Evolutionary conservation across 1,140 invertebrate genomes (phyloP), one percentile per base, ranked within the genome.

Genomic region (Eueides isabella): DNA sequence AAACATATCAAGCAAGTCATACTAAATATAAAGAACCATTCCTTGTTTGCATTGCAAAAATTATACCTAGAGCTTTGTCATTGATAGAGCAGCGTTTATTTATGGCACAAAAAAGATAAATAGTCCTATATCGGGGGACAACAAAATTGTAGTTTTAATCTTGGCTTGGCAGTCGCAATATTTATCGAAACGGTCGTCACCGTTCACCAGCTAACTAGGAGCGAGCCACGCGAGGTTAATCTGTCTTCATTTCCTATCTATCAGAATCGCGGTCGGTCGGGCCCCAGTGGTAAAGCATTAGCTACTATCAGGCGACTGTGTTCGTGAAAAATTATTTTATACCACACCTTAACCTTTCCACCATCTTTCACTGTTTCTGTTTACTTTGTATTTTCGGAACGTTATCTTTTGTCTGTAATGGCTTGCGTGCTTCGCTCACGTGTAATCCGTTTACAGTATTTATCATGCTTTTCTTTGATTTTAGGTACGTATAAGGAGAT

Each of bases 201-300:
- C 44, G 72, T 79, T 41, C 31, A 38, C 71, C 67, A 63, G 78
- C 83, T 82, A 79, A 79, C 82, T 82, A 78, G 78, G 81, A 82
- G 85, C 84, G 79, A 77, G 88, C 87, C 91, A 92, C 91, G 91
- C 90, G 78, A 90, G 67, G 83, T 84, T 90, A 91, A 92, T 92
- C 88, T 85, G 86, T 92, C 90, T 92, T 92, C 91, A 92, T 92
- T 92, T 90, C 89, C 88, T 92, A 90, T 92, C 90, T 92, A 90
- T 92, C 87, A 87, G 84, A 89, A 88, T 82, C 76, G 81, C 83
- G 83, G 83, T 76, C 82, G 81, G 76, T 79, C 81, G 82, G 76
- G 85, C 78, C 81, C 81, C 79, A 83, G 79, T 82, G 78, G 74
- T 86, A 84, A 87, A 85, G 87, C 87, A 91, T 92, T 92, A 90